Evolutionary conservation across 2,888 invertebrate genomes (phyloP), one percentile per base, ranked within the genome.

Genomic region (Thumatha senex): DNA sequence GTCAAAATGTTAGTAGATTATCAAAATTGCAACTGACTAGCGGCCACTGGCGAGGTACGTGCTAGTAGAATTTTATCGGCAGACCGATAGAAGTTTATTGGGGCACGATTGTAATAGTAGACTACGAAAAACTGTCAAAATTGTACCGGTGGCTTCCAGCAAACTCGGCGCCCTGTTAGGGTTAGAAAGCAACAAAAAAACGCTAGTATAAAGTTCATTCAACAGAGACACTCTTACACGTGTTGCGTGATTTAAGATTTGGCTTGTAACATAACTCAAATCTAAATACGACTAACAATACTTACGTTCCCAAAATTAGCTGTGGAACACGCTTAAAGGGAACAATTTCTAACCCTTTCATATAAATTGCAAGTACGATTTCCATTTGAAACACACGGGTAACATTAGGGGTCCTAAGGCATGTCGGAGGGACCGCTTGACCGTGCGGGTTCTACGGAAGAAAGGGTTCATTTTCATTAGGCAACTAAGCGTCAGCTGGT

Each of bases 391-490:
- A 80, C 86, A 79, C 80, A 80, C 82, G 77, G 80, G 67, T 58
- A 48, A 66, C 74, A 80, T 84, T 82, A 83, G 78, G 82, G 84
- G 71, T 78, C 78, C 81, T 78, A 76, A 72, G 78, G 76, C 69
- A 76, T 75, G 76, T 70, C 64, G 72, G 71, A 73, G 77, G 78
- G 78, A 70, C 63, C 63, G 78, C 78, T 82, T 84, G 86, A 84
- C 86, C 86, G 76, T 71, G 54, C 60, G 59, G 63, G 67, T 68
- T 64, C 69, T 68, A 70, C 64, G 72, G 84, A 89, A 89, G 89
- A 89, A 89, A 89, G 87, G 89, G 90, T 86, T 89, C 88, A 86
- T 87, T 89, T 90, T 89, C 89, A 90, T 90, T 90, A 89, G 81
- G 82, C 82, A 78, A 78, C 80, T 80, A 78, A 77, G 78, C 80